A percentile compares a stretch with the other conserved stretches of the same genome.
phyloP scores from a whole-genome alignment of 2,113 vertebrate species.

The Dasyurus viverrinus region DNA sequence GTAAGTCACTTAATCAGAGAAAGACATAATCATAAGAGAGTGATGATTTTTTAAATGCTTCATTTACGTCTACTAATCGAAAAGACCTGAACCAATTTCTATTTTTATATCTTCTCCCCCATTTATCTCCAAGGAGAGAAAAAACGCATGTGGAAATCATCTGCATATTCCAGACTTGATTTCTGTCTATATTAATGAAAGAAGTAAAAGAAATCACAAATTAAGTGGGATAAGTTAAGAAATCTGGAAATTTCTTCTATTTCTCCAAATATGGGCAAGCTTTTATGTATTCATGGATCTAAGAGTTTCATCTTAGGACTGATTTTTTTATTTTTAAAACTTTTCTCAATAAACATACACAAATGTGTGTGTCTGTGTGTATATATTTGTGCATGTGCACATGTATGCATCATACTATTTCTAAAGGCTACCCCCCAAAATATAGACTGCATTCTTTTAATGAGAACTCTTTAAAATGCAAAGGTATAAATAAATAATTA shows the following conservation, averaged over 20 bases:
- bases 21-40: neutral
- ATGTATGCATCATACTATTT: neutral
- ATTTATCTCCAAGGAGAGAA: neutral
- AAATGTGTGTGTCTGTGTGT: neutral
- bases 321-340: neutral
- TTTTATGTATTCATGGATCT: neutral
- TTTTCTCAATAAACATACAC: neutral
- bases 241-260: neutral
- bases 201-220: neutral
- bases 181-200: neutral
- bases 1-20: constrained; percentile 87
- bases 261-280: neutral
- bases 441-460: neutral
- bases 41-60: neutral
- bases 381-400: neutral
- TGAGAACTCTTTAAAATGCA: neutral
- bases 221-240: neutral
- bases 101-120: neutral
- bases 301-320: neutral
- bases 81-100: neutral
- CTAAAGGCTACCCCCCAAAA: neutral
- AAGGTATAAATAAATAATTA: neutral
- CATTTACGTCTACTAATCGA: neutral
- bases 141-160: neutral
- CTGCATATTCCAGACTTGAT: neutral